Evolutionary conservation across 2,888 invertebrate species (phyloP), one percentile per base, ranked within the genome.

Genomic region (Athalia rosae): DNA sequence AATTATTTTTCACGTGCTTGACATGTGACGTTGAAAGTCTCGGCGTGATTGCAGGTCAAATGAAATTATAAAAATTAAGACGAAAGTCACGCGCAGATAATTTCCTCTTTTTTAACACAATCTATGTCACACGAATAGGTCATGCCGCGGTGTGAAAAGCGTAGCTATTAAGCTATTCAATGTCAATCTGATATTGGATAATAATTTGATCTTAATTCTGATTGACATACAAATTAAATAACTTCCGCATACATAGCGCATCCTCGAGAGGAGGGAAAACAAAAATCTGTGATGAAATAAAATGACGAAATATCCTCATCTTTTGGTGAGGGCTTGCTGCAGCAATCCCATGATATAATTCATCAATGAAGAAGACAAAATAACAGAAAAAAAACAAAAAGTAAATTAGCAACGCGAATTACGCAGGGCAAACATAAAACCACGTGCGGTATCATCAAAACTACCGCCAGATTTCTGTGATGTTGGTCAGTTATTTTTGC

Each of bases 401-500:
- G 28, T 3, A 66, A 48, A 48, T 15, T 8, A 53, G n/a, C 8
- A 11, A 53, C n/a, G 8, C 53, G 8, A 53, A 48, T 8, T 13
- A 48, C 15, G 59, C 59, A 9, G 28, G 28, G 28, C 28, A 28
- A 28, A 1, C 28, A 2, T 28, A 59, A 66, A 53, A 67, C 50
- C 67, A 67, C 67, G 71, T 71, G 58, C 28, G 56, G 50, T 28
- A 43, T 4, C 43, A 45, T 45, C 45, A 2, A 45, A 71, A 56
- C 58, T 50, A 56, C 71, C 41, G 74, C 61, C 74, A 62, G 43
- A 74, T 61, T 61, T 74, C 61, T 28, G n/a, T 62, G 61, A 73
- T 73, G 59, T 48, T 62, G 74, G 61, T 74, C 48, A 28, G 74
- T 74, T 74, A 74, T 74, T 74, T 74, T 74, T 74, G 74, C 74